Conservation (phyloP, 2,888 invertebrate species). For the Chrysotoxum bicinctum region DNA sequence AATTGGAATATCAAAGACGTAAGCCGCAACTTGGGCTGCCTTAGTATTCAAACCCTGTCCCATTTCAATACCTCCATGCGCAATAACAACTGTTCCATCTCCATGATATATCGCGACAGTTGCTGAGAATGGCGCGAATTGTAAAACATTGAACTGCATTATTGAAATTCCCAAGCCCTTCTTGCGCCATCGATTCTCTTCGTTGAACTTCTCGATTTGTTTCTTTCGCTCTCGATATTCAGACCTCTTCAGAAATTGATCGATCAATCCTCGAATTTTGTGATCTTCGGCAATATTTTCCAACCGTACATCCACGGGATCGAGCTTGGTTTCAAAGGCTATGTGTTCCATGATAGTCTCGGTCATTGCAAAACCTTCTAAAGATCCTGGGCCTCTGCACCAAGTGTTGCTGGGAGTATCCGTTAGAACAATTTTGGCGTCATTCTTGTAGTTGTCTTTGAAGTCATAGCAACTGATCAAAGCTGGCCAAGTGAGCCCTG, state of each 20-base stretch:
- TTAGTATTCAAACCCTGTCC: slow-evolving; percentile 91
- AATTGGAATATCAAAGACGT: slow-evolving; percentile 86
- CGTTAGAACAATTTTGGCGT: slow-evolving; percentile 86
- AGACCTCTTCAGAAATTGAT: slow-evolving; percentile 82
- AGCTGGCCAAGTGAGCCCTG: slow-evolving; percentile 76
- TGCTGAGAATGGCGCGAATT: slow-evolving; percentile 83
- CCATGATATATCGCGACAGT: slow-evolving; percentile 87
- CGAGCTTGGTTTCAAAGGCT: slow-evolving; percentile 83
- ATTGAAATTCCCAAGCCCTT: slow-evolving; percentile 87
- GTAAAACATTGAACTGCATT: slow-evolving; percentile 86
- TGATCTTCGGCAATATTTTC: slow-evolving; percentile 82
- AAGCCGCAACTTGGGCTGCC: slow-evolving; percentile 89
- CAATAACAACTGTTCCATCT: slow-evolving; percentile 88
- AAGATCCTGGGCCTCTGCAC: slow-evolving; percentile 85
- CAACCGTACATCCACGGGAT: slow-evolving; percentile 84
- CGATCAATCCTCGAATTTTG: slow-evolving; percentile 82
- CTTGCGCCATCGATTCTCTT: slow-evolving; percentile 90
- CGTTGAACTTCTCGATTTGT: slow-evolving; percentile 85
- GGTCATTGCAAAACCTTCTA: slow-evolving; percentile 85
- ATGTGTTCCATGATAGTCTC: slow-evolving; percentile 88
- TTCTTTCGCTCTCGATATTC: slow-evolving; percentile 84
- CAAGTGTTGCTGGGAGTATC: slow-evolving; percentile 88
- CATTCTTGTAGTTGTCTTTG: slow-evolving; percentile 86
- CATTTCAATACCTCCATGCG: slow-evolving; percentile 89
- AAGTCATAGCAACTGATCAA: slow-evolving; percentile 85